These are phyloP conservation scores for Holothuria glaberrima DNA, from an alignment of 35 echinoderm and acorn worm genomes.

Conservation along the genomic window DNA sequence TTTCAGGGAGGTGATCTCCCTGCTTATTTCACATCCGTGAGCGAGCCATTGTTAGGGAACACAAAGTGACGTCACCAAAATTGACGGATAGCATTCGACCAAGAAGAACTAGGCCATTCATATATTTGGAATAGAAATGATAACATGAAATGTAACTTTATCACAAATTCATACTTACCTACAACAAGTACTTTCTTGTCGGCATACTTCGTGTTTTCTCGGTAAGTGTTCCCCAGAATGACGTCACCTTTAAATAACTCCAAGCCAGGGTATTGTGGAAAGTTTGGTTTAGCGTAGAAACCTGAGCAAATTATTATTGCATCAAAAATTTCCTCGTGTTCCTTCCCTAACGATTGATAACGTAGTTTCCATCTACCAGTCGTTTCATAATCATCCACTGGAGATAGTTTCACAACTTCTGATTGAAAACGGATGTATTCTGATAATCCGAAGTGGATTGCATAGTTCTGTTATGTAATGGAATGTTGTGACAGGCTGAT, in stretches of 20 bases:
- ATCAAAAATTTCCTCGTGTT: conserved; percentile 64
- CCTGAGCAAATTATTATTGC: conserved; percentile 76
- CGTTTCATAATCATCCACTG: conserved; percentile 43
- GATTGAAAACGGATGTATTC: conserved; percentile 56
- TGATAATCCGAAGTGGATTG: conserved; percentile 3
- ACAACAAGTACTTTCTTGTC: conserved; percentile 80
- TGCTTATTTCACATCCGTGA: no score
- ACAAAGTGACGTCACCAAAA: neutral
- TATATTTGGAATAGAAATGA: neutral
- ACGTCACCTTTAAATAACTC: conserved; percentile 65
- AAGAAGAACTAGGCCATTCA: no score
- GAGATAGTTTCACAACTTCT: neutral
- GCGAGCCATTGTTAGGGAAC: no score
- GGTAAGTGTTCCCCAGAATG: conserved; percentile 61
- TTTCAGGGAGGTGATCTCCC: no score
- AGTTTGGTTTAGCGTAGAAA: conserved; percentile 54
- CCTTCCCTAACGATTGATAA: neutral
- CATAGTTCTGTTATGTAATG: conserved; percentile 11
- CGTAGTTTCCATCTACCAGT: conserved; percentile 45
- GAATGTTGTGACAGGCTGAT: no score
- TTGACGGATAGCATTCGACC: neutral
- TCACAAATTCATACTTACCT: conserved; percentile 38
- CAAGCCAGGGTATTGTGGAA: conserved; percentile 70
- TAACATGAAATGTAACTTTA: neutral
- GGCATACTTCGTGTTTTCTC: conserved; percentile 57